A percentile compares a stretch with the other conserved stretches of the same genome.
Evolutionary conservation across 2,888 invertebrate species (phyloP).

Genomic region (Erebia palarica): DNA sequence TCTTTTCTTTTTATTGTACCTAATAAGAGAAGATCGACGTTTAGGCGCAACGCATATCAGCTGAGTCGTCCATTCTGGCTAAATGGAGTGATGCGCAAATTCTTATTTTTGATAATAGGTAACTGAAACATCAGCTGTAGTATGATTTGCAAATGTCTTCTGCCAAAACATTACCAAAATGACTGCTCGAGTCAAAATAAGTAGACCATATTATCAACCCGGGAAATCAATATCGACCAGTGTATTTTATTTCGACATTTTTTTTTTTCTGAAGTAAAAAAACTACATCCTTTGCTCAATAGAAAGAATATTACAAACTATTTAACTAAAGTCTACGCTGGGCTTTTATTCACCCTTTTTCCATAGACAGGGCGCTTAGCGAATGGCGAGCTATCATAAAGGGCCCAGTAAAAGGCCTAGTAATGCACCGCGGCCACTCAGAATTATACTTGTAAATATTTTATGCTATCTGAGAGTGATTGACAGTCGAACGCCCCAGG

Average conservation of each 20-base stretch:
- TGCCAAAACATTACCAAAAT: too few species aligned
- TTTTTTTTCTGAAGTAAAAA: conserved; percentile 1
- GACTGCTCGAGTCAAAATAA: too few species aligned
- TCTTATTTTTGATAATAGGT: too few species aligned
- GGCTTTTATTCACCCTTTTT: conserved; percentile 51
- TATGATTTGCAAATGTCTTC: too few species aligned
- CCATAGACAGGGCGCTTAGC: conserved; percentile 46
- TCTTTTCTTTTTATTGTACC: too few species aligned
- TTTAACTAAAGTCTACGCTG: conserved; percentile 23
- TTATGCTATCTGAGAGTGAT: conserved; percentile 72
- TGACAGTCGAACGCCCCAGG: conserved; percentile 66
- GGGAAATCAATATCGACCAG: too few species aligned
- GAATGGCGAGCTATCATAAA: conserved; percentile 37
- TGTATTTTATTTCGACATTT: neutral
- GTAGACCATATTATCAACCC: too few species aligned
- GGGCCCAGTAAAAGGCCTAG: conserved; percentile 65
- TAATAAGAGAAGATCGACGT: too few species aligned
- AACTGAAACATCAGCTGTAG: too few species aligned
- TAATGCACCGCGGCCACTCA: conserved; percentile 72
- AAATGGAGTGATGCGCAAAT: too few species aligned
- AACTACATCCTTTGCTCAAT: conserved; percentile 15
- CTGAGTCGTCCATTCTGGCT: too few species aligned
- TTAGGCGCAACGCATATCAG: too few species aligned
- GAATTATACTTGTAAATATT: conserved; percentile 79
- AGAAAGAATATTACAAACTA: conserved; percentile 20